These are phyloP conservation scores for Ibycter americanus DNA, from an alignment of 2,797 vertebrate species.

Conservation along the genomic window DNA sequence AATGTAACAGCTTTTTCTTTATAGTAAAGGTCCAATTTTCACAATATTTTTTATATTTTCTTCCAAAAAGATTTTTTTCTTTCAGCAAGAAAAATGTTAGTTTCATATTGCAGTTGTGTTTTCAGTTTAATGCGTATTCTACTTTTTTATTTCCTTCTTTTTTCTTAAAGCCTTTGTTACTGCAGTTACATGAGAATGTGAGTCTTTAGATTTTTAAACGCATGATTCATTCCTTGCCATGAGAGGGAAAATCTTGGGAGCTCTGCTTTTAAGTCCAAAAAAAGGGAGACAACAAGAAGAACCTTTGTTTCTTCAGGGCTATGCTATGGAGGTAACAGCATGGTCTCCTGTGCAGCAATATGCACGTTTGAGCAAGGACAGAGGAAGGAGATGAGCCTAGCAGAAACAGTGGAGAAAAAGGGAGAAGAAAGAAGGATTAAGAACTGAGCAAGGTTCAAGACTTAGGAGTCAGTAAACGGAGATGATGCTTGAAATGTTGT, in stretches of 20 bases:
- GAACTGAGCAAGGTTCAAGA: neutral
- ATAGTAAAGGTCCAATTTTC: neutral
- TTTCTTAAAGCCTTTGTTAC: neutral
- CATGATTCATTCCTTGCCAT: neutral
- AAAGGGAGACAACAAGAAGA: neutral
- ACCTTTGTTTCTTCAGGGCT: neutral
- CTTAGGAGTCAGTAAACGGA: neutral
- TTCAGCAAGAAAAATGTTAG: neutral
- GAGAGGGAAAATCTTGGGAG: neutral
- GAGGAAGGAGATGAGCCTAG: neutral
- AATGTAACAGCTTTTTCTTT: neutral
- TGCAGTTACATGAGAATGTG: neutral
- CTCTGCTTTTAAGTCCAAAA: neutral
- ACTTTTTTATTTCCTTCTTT: neutral
- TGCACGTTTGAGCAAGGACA: neutral
- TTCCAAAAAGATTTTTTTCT: neutral
- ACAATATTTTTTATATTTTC: neutral
- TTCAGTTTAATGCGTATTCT: neutral
- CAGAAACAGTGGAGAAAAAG: neutral
- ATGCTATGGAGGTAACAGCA: rapidly evolving
- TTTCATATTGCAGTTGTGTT: neutral
- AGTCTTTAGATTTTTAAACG: rapidly evolving
- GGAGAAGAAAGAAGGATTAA: neutral
- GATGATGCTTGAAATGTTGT: rapidly evolving
- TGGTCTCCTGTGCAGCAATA: neutral